Conservation (phyloP, 2,113 vertebrate species). For the Chelonoidis abingdonii region DNA sequence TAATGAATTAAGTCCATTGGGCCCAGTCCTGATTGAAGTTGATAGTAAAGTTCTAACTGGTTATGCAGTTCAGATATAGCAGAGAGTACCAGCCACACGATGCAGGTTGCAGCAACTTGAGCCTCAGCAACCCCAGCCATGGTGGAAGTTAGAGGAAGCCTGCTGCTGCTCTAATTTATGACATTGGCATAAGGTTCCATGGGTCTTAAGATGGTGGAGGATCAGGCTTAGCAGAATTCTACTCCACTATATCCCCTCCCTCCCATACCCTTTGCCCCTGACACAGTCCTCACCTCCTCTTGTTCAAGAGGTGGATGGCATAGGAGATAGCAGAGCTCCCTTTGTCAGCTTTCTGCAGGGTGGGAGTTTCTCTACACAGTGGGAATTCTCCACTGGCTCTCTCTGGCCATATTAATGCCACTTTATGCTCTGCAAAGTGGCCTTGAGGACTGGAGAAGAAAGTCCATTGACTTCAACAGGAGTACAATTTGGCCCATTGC, state of each 20-base stretch:
- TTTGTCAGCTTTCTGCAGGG: neutral
- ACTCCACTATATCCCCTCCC: neutral
- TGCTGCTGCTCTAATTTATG: neutral
- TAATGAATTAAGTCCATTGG: neutral
- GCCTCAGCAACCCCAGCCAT: neutral
- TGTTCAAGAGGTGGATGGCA: neutral
- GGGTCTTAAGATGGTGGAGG: neutral
- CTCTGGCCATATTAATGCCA: neutral
- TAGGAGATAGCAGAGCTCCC: neutral
- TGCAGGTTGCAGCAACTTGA: neutral
- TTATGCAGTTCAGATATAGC: too few species aligned
- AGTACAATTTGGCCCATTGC: neutral
- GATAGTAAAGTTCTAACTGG: neutral
- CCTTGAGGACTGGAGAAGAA: neutral
- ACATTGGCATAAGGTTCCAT: neutral
- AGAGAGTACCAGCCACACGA: neutral
- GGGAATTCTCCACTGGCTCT: neutral
- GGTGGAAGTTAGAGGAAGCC: neutral
- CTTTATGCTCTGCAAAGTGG: neutral
- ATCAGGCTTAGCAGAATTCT: neutral
- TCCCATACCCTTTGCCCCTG: neutral
- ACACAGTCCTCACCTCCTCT: neutral
- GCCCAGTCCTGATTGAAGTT: neutral
- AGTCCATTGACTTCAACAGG: neutral
- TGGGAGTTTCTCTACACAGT: neutral